Conservation (phyloP, 2,888 invertebrate species). For the Melanostoma mellinum region DNA sequence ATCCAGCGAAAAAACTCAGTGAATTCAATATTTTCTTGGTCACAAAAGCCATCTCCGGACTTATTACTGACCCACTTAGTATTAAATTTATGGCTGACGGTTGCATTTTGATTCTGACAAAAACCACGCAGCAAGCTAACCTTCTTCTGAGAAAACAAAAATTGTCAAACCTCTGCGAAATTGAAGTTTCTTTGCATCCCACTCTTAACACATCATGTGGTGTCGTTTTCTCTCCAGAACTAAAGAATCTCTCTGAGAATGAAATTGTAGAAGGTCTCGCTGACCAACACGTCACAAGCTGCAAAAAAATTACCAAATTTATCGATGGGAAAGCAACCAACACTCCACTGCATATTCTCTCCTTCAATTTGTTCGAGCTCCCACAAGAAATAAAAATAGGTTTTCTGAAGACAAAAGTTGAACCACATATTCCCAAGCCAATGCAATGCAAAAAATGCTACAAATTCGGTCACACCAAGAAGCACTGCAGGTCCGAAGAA, state of each 20-base stretch:
- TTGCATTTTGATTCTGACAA: too few species aligned
- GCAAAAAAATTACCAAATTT: constrained; percentile 43
- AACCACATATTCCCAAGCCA: constrained; percentile 35
- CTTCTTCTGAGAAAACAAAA: neutral
- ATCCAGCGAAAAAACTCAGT: too few species aligned
- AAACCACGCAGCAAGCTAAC: neutral
- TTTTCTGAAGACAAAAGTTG: constrained; percentile 36
- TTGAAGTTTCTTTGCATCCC: neutral
- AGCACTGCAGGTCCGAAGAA: constrained; percentile 14
- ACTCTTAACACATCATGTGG: neutral
- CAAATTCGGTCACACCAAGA: constrained; percentile 41
- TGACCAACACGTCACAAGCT: constrained; percentile 38
- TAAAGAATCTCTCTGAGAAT: constrained; percentile 9
- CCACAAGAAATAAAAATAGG: constrained; percentile 46
- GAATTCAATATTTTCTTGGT: too few species aligned
- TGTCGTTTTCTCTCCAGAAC: neutral
- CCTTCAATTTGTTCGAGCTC: constrained; percentile 30
- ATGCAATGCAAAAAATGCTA: constrained; percentile 51
- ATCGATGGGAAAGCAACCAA: constrained; percentile 13
- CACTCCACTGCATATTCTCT: constrained; percentile 36
- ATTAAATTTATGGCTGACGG: too few species aligned
- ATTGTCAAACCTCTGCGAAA: constrained; percentile 1
- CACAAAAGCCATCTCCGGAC: too few species aligned
- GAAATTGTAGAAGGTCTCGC: constrained; percentile 28
- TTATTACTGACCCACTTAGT: too few species aligned